Evolutionary conservation across 2,888 invertebrate species (phyloP).

Genomic region (Pemphredon lugubris): DNA sequence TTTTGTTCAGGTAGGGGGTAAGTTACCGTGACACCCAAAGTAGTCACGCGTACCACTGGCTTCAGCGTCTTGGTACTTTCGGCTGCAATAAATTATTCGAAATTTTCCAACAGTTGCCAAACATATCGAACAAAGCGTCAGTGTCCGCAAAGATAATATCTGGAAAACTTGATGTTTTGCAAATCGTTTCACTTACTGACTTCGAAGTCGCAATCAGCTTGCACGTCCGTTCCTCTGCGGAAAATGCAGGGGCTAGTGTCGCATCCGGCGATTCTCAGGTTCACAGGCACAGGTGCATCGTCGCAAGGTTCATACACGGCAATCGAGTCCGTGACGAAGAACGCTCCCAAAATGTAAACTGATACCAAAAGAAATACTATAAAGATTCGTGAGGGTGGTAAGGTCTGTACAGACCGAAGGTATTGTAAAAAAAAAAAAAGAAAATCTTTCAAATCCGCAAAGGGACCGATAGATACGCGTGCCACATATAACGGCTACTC

Average conservation of each 20-base stretch:
- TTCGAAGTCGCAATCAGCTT: slow-evolving; percentile 60
- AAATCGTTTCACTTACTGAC: slow-evolving; percentile 59
- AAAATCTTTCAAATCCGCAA: no score
- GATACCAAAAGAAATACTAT: slow-evolving; percentile 3
- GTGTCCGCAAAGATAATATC: no score
- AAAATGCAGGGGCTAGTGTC: slow-evolving; percentile 54
- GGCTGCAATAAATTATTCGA: slow-evolving; percentile 60
- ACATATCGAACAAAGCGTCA: no score
- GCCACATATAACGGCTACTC: no score
- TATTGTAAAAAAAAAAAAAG: no score
- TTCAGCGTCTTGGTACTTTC: slow-evolving; percentile 59
- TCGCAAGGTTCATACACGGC: slow-evolving; percentile 54
- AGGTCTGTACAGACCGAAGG: no score
- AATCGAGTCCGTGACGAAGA: slow-evolving; percentile 54
- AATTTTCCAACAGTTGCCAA: no score
- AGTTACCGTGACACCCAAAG: slow-evolving; percentile 52
- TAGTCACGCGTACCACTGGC: slow-evolving; percentile 66
- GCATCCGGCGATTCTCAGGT: slow-evolving; percentile 62
- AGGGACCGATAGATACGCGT: no score
- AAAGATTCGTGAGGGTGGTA: neutral
- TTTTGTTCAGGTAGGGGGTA: slow-evolving; percentile 71
- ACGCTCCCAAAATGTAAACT: slow-evolving; percentile 58
- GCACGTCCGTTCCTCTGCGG: slow-evolving; percentile 47
- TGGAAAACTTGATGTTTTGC: no score
- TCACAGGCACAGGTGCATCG: slow-evolving; percentile 39